Evolutionary conservation across 2,888 invertebrate genomes (phyloP), one percentile per base, ranked within the genome.

Genomic region (Andrena minutula): DNA sequence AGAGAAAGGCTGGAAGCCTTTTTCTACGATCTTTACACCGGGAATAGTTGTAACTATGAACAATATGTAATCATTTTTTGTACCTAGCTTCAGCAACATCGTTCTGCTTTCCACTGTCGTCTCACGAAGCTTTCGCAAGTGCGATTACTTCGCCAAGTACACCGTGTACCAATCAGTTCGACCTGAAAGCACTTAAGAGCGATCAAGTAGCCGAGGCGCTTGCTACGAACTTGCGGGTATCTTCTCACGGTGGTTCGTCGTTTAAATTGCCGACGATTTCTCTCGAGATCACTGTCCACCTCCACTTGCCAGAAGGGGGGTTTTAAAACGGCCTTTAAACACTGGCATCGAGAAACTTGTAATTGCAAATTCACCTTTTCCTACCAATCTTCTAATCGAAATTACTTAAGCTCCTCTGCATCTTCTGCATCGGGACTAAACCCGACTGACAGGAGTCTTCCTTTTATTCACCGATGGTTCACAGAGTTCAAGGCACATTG

Each of bases 161-260:
- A 65, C 56, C 49, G 60, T 65, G 71, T 69, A 61, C 65, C 75
- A 41, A 61, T 80, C 64, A 41, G 28, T 61, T 70, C 58, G 51
- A 66, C 49, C 71, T 60, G 73, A 76, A 70, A 66, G 51, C 32
- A 47, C 63, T 63, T 58, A 64, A 61, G 65, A 61, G 49, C 53
- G 47, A 72, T 72, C 75, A 66, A 49, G 78, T 85, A 72, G 75
- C 60, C 70, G 53, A 66, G 72, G 75, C 79, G 85, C 75, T 75
- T 81, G 85, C 72, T 75, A 61, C 56, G 70, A 79, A 86, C 65
- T 79, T 77, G 82, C 80, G 79, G 82, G 82, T 84, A 70, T 88
- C 86, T 89, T 89, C 89, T 90, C 89, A 90, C 90, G 89, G 75
- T 89, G 82, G 65, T 74, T 88, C 70, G 32, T 70, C 76, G 41